Conservation (phyloP, 2,888 invertebrate genomes). For the Embidobia sp. region DNA sequence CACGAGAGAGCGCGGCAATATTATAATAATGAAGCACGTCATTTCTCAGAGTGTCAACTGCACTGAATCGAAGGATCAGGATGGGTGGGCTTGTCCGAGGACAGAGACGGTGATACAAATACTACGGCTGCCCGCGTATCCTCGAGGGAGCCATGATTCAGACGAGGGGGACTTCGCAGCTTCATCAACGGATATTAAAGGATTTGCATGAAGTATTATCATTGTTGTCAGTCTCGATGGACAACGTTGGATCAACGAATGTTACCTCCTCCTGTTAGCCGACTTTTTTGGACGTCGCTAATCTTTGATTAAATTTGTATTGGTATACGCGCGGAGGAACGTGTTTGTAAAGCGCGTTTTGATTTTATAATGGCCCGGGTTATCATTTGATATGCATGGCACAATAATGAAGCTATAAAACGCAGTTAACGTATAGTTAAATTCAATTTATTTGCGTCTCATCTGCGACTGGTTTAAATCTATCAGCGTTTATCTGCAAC, state of each 20-base stretch:
- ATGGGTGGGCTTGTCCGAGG: constrained; percentile 74
- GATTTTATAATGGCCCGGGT: background rate
- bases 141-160: constrained; percentile 74
- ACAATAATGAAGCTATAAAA: no score
- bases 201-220: constrained; percentile 81
- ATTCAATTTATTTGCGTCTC: no score
- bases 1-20: constrained; percentile 67
- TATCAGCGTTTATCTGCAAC: no score
- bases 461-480: no score
- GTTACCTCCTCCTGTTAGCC: constrained; percentile 38
- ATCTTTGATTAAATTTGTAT: constrained; percentile 49
- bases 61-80: constrained; percentile 77
- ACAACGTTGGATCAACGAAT: constrained; percentile 51
- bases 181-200: constrained; percentile 81
- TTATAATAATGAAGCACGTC: constrained; percentile 79
- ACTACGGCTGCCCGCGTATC: constrained; percentile 41
- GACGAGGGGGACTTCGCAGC: constrained; percentile 71
- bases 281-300: constrained; percentile 14
- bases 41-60: constrained; percentile 81
- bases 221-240: constrained; percentile 73
- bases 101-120: constrained; percentile 66
- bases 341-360: background rate
- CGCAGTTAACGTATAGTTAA: no score
- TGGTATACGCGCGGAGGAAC: background rate
- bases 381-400: no score